A percentile compares a stretch with the other conserved stretches of the same genome.
phyloP scores from a whole-genome alignment of 2,888 invertebrate species.

The Microplitis manilae region DNA sequence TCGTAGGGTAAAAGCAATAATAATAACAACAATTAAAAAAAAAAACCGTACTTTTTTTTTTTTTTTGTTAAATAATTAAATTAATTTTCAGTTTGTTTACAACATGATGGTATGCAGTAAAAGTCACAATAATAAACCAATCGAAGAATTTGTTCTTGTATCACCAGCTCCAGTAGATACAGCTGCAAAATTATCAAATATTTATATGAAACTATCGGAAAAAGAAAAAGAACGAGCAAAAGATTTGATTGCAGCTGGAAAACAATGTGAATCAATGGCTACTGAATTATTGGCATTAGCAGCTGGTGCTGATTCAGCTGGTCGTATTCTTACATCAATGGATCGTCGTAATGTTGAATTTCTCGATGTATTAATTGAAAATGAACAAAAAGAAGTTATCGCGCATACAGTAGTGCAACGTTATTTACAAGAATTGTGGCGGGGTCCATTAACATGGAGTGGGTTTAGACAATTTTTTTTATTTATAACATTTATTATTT shows the following conservation, averaged over 20 bases:
- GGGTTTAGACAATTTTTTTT: constrained; percentile 95
- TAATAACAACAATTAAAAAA: neutral
- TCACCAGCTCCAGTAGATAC: constrained; percentile 99
- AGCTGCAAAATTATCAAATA: constrained; percentile 96
- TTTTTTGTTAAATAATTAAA: neutral
- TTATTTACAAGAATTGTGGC: constrained; percentile 98
- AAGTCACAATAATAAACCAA: constrained; percentile 94
- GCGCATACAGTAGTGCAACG: constrained; percentile 98
- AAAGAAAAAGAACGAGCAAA: constrained; percentile 99
- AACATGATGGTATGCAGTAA: constrained; percentile 99
- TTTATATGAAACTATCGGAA: constrained; percentile 88
- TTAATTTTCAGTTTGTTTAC: constrained; percentile 83
- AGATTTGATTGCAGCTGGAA: constrained; percentile 95
- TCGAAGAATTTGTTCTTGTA: constrained; percentile 97
- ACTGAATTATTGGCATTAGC: constrained; percentile 95
- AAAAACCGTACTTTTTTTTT: neutral
- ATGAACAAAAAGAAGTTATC: constrained; percentile 98
- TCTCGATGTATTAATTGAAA: constrained; percentile 96
- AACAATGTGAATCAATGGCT: constrained; percentile 98
- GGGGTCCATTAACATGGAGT: constrained; percentile 96
- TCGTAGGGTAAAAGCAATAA: constrained; percentile 77
- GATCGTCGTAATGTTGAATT: constrained; percentile 96
- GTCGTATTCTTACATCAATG: constrained; percentile 93
- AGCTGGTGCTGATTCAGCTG: constrained; percentile 95
- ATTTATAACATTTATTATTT: constrained; percentile 92